Percentiles rank a stretch among this genome's conserved stretches.
These are phyloP conservation scores for Pygoscelis adeliae DNA, from an alignment of 2,113 vertebrate genomes.

Conservation along the genomic window DNA sequence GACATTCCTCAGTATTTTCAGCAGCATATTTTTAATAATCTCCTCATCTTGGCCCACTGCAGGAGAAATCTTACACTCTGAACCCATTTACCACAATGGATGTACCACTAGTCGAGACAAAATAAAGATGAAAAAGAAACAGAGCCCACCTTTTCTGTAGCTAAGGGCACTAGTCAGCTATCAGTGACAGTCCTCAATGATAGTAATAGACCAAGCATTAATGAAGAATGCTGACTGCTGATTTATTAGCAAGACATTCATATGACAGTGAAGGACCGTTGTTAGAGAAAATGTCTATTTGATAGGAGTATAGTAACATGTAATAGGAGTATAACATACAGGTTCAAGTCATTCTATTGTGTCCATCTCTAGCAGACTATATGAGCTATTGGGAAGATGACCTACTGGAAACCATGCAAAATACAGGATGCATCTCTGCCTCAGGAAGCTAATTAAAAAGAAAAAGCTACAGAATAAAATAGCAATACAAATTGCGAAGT, in stretches of 20 bases:
- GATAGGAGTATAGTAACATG: background rate
- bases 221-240: background rate
- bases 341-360: background rate
- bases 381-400: background rate
- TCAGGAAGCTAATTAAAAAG: slow-evolving; percentile 17
- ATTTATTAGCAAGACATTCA: background rate
- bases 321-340: background rate
- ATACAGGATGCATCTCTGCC: background rate
- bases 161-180: background rate
- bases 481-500: slow-evolving; percentile 15
- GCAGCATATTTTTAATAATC: background rate
- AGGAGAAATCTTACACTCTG: background rate
- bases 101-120: background rate
- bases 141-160: background rate
- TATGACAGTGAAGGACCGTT: background rate
- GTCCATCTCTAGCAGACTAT: background rate
- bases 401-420: background rate
- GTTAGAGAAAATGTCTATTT: background rate
- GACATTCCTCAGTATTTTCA: background rate
- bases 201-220: background rate
- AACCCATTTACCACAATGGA: background rate
- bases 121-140: background rate
- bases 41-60: background rate
- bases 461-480: background rate
- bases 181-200: background rate